A percentile compares a stretch with the other conserved stretches of the same genome.
These are phyloP conservation scores for Myotis pilosus DNA, from an alignment of 2,797 vertebrate species.

Conservation along the genomic window DNA sequence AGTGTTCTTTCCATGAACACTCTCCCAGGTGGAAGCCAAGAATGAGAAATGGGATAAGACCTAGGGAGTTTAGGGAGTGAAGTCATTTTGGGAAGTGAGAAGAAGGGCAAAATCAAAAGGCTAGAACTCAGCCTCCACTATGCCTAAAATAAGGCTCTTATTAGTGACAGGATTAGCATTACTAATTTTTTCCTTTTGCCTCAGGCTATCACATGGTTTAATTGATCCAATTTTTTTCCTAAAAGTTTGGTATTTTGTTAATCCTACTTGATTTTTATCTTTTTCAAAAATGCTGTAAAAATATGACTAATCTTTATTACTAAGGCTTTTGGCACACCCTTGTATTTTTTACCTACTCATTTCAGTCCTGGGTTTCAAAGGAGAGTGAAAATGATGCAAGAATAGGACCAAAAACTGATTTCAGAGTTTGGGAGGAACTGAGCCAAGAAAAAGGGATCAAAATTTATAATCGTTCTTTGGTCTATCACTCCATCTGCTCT, in stretches of 20 bases:
- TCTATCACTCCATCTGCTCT: not conserved
- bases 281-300: not conserved
- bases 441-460: not conserved
- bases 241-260: not conserved
- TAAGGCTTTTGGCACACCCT: not conserved
- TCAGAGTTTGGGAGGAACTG: not conserved
- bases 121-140: not conserved
- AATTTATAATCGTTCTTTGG: not conserved
- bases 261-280: not conserved
- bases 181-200: not conserved
- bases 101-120: not conserved
- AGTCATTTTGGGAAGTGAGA: not conserved
- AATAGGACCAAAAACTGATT: not conserved
- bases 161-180: not conserved
- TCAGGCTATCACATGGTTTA: not conserved
- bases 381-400: not conserved
- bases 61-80: not conserved
- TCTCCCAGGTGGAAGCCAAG: not conserved
- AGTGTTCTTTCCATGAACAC: not conserved
- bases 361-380: not conserved
- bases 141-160: not conserved
- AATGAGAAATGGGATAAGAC: not conserved
- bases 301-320: not conserved
- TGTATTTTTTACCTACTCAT: not conserved
- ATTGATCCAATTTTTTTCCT: not conserved